Conservation (phyloP, 2,113 vertebrate genomes). For the Vireo altiloquus region DNA sequence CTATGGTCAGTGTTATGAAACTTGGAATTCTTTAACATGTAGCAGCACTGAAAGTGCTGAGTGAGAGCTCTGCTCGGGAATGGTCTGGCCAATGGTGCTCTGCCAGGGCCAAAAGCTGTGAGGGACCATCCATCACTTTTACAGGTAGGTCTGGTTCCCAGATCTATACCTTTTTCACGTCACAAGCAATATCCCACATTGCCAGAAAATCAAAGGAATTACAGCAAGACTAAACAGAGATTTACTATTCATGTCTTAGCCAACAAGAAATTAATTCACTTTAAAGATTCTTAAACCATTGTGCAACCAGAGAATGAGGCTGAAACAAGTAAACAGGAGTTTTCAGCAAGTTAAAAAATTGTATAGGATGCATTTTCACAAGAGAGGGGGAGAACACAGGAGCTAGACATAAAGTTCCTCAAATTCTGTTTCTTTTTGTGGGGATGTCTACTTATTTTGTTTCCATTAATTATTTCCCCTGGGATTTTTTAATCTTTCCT, state of each 20-base stretch:
- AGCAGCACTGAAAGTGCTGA: background rate
- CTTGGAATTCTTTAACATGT: background rate
- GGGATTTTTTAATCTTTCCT: background rate
- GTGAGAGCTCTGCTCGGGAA: background rate
- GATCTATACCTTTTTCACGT: background rate
- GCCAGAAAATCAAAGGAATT: background rate
- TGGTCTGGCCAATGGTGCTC: background rate
- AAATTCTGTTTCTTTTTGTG: background rate
- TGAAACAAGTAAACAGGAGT: background rate
- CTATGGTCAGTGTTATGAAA: background rate
- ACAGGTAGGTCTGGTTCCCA: background rate
- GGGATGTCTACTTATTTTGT: background rate
- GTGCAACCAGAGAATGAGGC: background rate
- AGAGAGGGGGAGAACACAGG: background rate
- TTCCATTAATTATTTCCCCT: conserved; percentile 3
- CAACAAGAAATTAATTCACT: background rate
- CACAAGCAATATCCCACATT: background rate
- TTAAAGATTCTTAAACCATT: background rate
- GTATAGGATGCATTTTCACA: background rate
- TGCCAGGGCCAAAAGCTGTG: background rate
- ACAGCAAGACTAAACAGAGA: background rate
- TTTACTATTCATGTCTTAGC: background rate
- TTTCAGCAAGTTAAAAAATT: background rate
- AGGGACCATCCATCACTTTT: background rate
- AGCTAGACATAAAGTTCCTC: background rate